Percentiles rank a stretch among this genome's conserved stretches.
phyloP scores from a whole-genome alignment of 2,797 vertebrate genomes.

The Petrocephalus sullivani region DNA sequence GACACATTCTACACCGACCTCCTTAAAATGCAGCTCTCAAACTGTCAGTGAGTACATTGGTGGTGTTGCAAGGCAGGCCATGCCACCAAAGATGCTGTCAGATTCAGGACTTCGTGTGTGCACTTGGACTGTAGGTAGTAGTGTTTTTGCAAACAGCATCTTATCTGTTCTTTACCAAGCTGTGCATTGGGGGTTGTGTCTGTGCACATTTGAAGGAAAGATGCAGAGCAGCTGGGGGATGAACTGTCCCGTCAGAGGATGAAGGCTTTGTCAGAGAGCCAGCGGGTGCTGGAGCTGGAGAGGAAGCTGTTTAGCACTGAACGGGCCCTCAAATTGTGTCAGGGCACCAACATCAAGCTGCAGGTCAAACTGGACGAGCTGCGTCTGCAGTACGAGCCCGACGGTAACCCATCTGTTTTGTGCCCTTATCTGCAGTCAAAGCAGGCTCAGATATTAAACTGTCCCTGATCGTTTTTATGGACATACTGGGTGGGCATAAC shows the following conservation, averaged over 20 bases:
- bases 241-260: slow-evolving; percentile 88
- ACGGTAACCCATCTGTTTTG: slow-evolving; percentile 59
- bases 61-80: neutral
- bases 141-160: neutral
- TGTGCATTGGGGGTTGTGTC: neutral
- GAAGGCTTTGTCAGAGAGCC: slow-evolving; percentile 90
- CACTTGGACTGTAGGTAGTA: neutral
- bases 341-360: slow-evolving; percentile 83
- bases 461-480: neutral
- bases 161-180: neutral
- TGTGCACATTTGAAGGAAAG: slow-evolving; percentile 64
- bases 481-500: neutral
- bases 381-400: slow-evolving; percentile 84
- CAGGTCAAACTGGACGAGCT: slow-evolving; percentile 79
- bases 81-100: neutral
- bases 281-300: slow-evolving; percentile 83
- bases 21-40: slow-evolving; percentile 82
- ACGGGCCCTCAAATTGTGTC: slow-evolving; percentile 71
- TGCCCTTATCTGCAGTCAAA: neutral
- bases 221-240: slow-evolving; percentile 70
- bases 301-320: slow-evolving; percentile 82
- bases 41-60: slow-evolving; percentile 68
- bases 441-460: neutral
- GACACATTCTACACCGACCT: slow-evolving; percentile 82
- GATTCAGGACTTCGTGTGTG: neutral